Conservation (phyloP, 2,797 vertebrate genomes). For the Hydrocynus forskahlii region DNA sequence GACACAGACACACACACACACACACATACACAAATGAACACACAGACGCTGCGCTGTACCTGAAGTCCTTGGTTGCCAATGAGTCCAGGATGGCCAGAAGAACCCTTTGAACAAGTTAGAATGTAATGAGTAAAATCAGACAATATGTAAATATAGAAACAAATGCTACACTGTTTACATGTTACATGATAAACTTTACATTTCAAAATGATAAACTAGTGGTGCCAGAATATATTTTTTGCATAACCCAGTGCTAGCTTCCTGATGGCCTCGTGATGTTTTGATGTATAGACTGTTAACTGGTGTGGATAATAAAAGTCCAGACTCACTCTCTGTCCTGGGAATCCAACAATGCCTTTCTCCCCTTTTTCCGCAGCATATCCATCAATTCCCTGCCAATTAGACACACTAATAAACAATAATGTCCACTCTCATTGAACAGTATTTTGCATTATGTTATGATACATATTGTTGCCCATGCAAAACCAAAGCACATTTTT, state of each 20-base stretch:
- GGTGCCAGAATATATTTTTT: neutral
- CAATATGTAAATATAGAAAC: too few species aligned
- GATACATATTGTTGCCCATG: too few species aligned
- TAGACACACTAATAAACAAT: neutral
- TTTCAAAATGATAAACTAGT: neutral
- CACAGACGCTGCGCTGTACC: constrained; percentile 24
- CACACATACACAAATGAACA: neutral
- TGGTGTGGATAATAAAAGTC: neutral
- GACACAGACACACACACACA: neutral
- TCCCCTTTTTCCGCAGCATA: constrained; percentile 41
- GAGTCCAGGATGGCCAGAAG: constrained; percentile 13
- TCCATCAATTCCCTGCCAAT: constrained; percentile 36
- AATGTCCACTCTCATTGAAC: neutral
- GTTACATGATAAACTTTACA: too few species aligned
- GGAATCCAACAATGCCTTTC: constrained; percentile 40
- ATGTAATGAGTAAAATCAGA: neutral
- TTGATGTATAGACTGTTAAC: neutral
- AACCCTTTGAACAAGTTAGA: constrained; percentile 36
- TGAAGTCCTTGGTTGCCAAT: constrained; percentile 21
- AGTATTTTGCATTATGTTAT: neutral
- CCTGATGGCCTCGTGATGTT: neutral
- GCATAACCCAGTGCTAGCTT: too few species aligned
- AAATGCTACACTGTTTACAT: neutral
- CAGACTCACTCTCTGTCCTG: constrained; percentile 43
- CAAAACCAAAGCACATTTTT: too few species aligned